Evolutionary conservation across 30 jellyfish, hydroid and myxozoan genomes (phyloP), one percentile per base, ranked within the genome.

Genomic region (Sanderia malayensis): DNA sequence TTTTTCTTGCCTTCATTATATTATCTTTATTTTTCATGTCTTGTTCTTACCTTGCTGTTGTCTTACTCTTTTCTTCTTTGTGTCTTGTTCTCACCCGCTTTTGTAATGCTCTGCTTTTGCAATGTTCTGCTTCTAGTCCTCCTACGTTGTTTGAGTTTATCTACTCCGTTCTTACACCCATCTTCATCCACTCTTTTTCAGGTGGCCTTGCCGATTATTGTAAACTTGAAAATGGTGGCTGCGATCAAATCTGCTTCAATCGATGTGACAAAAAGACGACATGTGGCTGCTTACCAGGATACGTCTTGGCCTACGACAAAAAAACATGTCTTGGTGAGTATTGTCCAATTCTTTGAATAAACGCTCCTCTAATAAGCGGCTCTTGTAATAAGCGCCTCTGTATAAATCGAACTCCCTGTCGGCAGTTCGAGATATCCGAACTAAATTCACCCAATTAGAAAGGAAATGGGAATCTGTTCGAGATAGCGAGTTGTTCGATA

Each of bases 171-270:
- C 52, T 37, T 37, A 4, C 6, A 37, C 13, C 52, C 6, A 37
- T 37, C 52, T 37, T 6, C n/a, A 10, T 37, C 52, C 66, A 44
- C 27, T 45, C 41, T 34, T 10, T 20, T 22, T 27, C 17, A 93
- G 99, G 96, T 60, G 95, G 96, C 2, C 72, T 93, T 15, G 80
- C 99, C 17, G 99, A 93, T 74, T 76, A 87, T 88, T 93, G 99
- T 68, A 94, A 28, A 58, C 70, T 85, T 46, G 99, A 74, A 28
- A 93, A 93, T 58, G 99, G 99, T 66, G 99, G 99, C 22, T 93
- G 99, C 30, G 96, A 81, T 23, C 96, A 93, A 20, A 44, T 93
- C 31, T 93, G 99, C 52, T 58, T 28, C 82, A 93, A 93, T 59
- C 83, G 80, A 27, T 93, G 99, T 62, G 94, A 87, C 33, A 66